Percentiles rank a stretch among this genome's conserved stretches.
Evolutionary conservation across 2,888 invertebrate species (phyloP).

Genomic region (Hypomecis punctinalis): DNA sequence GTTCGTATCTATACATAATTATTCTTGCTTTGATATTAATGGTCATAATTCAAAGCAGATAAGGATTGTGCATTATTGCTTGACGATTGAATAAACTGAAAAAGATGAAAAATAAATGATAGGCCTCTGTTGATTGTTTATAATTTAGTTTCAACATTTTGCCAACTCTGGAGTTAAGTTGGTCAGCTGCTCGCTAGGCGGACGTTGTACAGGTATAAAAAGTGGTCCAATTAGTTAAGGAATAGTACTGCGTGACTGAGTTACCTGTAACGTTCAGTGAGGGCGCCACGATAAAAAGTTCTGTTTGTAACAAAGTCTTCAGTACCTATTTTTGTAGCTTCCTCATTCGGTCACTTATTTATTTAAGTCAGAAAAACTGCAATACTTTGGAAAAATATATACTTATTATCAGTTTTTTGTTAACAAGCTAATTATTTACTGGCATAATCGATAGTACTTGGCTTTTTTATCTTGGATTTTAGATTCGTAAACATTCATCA

Average conservation of each 20-base stretch:
- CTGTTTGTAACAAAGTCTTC: neutral
- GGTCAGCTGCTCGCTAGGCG: constrained; percentile 6
- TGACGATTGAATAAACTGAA: no score
- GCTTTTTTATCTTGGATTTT: no score
- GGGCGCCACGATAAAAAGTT: neutral
- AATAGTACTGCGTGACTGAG: constrained; percentile 1
- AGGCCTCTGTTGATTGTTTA: no score
- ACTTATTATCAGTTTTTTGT: constrained; percentile 2
- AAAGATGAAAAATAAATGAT: no score
- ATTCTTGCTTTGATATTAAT: no score
- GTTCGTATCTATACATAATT: no score
- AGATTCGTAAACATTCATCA: no score
- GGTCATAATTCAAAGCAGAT: no score
- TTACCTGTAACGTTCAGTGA: neutral
- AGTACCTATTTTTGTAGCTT: neutral
- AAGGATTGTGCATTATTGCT: no score
- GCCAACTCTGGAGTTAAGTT: neutral
- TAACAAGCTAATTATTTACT: no score
- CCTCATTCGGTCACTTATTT: neutral
- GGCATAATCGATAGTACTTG: no score
- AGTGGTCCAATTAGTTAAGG: constrained; percentile 23
- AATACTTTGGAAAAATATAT: constrained; percentile 3
- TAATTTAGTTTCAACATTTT: neutral
- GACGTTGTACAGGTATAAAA: constrained; percentile 21
- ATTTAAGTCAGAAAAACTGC: neutral